These are phyloP conservation scores for Nycteola revayana DNA, from an alignment of 2,888 invertebrate species.

Conservation along the genomic window DNA sequence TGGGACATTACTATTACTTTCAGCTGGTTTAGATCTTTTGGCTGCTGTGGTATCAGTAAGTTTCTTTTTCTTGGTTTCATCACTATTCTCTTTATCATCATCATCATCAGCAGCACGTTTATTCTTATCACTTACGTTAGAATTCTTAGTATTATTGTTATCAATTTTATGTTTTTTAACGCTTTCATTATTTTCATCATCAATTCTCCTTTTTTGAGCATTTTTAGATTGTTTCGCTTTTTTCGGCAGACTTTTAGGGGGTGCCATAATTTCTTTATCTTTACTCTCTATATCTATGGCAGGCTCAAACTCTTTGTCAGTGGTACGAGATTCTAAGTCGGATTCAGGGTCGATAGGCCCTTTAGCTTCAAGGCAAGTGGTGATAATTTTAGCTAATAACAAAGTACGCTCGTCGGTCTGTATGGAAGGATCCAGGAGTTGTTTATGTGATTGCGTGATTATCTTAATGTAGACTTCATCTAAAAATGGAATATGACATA, in stretches of 20 bases:
- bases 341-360: constrained; percentile 42
- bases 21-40: constrained; percentile 1
- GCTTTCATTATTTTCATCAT: constrained; percentile 8
- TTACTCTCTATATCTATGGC: constrained; percentile 29
- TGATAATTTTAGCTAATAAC: constrained; percentile 56
- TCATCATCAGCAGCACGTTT: constrained; percentile 11
- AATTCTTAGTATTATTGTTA: constrained; percentile 16
- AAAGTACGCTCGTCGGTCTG: constrained; percentile 58
- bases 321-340: constrained; percentile 28
- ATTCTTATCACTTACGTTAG: constrained; percentile 11
- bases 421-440: constrained; percentile 52
- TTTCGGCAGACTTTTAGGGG: constrained; percentile 60
- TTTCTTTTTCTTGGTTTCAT: constrained; percentile 10
- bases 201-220: constrained; percentile 16
- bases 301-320: constrained; percentile 22
- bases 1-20: constrained; percentile 8
- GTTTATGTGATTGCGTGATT: constrained; percentile 51
- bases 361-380: constrained; percentile 54
- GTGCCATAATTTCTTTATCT: constrained; percentile 58
- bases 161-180: constrained; percentile 15
- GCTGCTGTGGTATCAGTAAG: constrained; percentile 10
- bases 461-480: constrained; percentile 57
- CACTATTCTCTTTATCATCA: too few species aligned
- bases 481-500: constrained; percentile 42
- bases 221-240: constrained; percentile 43